Base-by-base conservation (phyloP, 1,140 invertebrate genomes). In the Archivesica marissinica region DNA sequence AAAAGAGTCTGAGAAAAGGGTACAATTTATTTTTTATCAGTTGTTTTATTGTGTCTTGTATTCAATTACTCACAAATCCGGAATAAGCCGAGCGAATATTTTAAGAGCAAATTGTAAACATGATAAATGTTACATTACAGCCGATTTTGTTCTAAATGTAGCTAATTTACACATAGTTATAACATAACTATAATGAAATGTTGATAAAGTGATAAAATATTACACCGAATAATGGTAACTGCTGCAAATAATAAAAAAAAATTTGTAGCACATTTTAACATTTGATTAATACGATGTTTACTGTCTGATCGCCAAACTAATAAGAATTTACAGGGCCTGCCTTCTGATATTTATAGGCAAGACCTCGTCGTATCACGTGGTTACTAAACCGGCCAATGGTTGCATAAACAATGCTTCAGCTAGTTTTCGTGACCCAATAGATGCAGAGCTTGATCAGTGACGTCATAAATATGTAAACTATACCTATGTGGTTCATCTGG, bases 331-430 rank as follows among this genome's bases (percentile, higher is more conserved):
- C 0, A 0, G 30, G 30, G 50, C 47, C 23, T 20, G 15, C 33
- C 7, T 56, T 44, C 39, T 35, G n/a, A n/a, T 41, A 41, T 82
- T 25, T 59, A 82, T 82, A 74, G 30, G 1, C 39, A 11, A 33
- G 79, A 82, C 66, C 79, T 82, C 66, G 54, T 20, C 13, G 30
- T 1, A 54, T 74, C 79, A 82, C 79, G 68, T 82, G 79, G 28
- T 33, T 7, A 15, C 17, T 6, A 2, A 54, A 28, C 66, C 50
- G 79, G n/a, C 79, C 79, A 82, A 82, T 82, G 38, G 61, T 25
- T 80, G 61, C 41, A 68, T 61, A 80, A 80, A 20, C 68, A 4
- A 33, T 33, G 17, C 30, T 9, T 23, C 38, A 11, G 23, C 17
- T 47, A 7, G n/a, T 61, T 50, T 39, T 30, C 38, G 30, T 28